phyloP scores from a whole-genome alignment of 2,888 invertebrate genomes.

The Cyclophora punctaria region DNA sequence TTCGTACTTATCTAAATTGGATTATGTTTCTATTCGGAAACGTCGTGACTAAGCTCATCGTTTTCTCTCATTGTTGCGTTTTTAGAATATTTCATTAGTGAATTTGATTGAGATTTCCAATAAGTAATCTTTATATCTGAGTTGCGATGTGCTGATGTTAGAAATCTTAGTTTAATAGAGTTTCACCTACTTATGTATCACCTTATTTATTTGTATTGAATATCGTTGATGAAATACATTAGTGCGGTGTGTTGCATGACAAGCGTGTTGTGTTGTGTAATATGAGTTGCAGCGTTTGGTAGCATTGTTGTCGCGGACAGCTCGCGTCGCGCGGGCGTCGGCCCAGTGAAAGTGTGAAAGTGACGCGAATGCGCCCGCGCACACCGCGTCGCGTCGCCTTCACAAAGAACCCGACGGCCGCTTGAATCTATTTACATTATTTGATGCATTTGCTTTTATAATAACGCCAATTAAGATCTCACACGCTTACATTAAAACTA shows the following conservation, averaged over 20 bases:
- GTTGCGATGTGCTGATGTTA: too few relatives aligned
- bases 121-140: not conserved
- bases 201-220: not conserved
- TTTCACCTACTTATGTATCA: too few relatives aligned
- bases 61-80: conserved; percentile 28
- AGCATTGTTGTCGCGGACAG: conserved; percentile 29
- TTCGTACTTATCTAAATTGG: conserved; percentile 43
- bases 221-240: conserved; percentile 12
- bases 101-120: not conserved
- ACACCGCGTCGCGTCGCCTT: conserved; percentile 20
- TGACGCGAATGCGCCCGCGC: conserved; percentile 62
- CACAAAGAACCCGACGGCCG: not conserved
- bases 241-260: conserved; percentile 25
- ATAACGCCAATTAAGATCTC: too few relatives aligned
- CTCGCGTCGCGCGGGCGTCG: conserved; percentile 45
- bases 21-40: conserved; percentile 33
- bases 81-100: conserved; percentile 15
- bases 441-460: too few relatives aligned
- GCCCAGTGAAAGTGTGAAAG: conserved; percentile 75
- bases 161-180: too few relatives aligned
- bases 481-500: too few relatives aligned
- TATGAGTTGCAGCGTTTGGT: conserved; percentile 57
- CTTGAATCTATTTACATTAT: too few relatives aligned
- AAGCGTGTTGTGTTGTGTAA: conserved; percentile 60
- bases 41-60: conserved; percentile 35